Conservation (phyloP, 2,113 vertebrate genomes). For the Fregata magnificens region DNA sequence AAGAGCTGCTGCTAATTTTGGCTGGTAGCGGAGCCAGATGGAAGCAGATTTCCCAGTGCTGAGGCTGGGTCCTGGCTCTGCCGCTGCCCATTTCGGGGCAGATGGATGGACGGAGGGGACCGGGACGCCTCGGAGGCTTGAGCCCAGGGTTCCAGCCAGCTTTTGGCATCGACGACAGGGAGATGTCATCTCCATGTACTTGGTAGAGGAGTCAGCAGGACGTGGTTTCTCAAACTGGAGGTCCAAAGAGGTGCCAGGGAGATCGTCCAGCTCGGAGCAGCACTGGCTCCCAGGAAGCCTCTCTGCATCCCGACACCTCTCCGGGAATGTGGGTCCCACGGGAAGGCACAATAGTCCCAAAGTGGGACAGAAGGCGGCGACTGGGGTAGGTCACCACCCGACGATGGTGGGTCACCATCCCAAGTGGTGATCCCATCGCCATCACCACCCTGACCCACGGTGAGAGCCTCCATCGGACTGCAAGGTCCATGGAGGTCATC, state of each 20-base stretch:
- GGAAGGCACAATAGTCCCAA: neutral
- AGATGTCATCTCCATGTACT: neutral
- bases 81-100: neutral
- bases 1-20: neutral
- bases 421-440: neutral
- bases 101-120: neutral
- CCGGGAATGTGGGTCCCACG: rapidly evolving
- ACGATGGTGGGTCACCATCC: neutral
- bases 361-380: neutral
- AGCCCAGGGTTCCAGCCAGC: neutral
- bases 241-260: neutral
- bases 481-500: neutral
- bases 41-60: neutral
- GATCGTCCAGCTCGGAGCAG: neutral
- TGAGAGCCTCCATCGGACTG: neutral
- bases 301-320: neutral
- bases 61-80: neutral
- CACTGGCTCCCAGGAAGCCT: neutral
- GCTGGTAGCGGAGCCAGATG: neutral
- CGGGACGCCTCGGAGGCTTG: rapidly evolving
- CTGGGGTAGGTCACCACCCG: neutral
- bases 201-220: neutral
- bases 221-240: neutral
- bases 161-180: neutral
- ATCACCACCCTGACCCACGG: neutral